Evolutionary conservation across 2,113 vertebrate genomes (phyloP).

Genomic region (Gobius niger): DNA sequence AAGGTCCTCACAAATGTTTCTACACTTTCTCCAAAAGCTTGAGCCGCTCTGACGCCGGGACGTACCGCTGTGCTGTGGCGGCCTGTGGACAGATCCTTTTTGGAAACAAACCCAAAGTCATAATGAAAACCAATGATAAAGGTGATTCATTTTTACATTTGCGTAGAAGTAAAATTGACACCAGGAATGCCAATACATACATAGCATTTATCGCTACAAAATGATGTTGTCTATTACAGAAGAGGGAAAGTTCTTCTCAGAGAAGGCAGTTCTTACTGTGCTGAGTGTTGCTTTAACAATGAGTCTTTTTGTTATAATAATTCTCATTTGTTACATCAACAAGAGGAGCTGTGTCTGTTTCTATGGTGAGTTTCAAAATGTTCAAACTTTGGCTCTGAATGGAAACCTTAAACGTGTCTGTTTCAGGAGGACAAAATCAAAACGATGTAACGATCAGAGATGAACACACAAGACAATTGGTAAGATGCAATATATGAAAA

Average conservation of each 20-base stretch:
- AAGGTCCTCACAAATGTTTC: constrained; percentile 12
- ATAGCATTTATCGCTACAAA: not conserved
- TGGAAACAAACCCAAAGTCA: constrained; percentile 27
- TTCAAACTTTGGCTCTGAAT: not conserved
- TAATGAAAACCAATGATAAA: not conserved
- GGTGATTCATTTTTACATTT: not conserved
- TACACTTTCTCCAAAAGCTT: constrained; percentile 26
- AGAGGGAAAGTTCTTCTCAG: not conserved
- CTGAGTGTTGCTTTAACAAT: not conserved
- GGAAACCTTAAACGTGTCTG: too few relatives aligned
- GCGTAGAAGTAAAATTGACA: too few relatives aligned
- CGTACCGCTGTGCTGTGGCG: constrained; percentile 33
- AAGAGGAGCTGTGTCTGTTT: not conserved
- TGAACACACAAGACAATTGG: too few relatives aligned
- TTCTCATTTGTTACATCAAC: not conserved
- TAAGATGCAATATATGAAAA: too few relatives aligned
- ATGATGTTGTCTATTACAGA: not conserved
- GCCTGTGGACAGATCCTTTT: constrained; percentile 26
- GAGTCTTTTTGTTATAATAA: not conserved
- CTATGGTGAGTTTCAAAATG: not conserved
- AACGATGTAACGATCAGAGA: too few relatives aligned
- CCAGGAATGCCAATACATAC: too few relatives aligned
- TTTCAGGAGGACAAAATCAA: too few relatives aligned
- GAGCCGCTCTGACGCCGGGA: constrained; percentile 31
- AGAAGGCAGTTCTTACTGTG: not conserved